phyloP scores from a whole-genome alignment of 2,113 vertebrate genomes.

The Heterotilapia buettikoferi region DNA sequence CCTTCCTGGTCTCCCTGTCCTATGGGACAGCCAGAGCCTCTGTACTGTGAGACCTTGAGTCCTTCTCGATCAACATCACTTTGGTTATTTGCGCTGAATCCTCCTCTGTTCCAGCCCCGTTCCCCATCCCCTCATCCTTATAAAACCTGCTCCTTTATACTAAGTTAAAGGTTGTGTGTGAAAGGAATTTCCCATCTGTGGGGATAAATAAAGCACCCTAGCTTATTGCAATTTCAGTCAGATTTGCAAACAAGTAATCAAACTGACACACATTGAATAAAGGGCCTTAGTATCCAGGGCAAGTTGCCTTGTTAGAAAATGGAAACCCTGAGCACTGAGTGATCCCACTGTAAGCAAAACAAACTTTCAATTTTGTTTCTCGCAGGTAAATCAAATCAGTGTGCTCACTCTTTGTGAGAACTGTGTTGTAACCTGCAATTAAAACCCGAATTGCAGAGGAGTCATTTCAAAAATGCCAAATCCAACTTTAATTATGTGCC shows the following conservation, averaged over 20 bases:
- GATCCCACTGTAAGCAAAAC: background rate
- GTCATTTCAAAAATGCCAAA: slow-evolving; percentile 7
- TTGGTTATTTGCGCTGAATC: slow-evolving; percentile 42
- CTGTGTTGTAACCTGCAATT: background rate
- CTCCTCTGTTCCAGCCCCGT: slow-evolving; percentile 72
- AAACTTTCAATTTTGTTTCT: background rate
- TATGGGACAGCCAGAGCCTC: slow-evolving; percentile 36
- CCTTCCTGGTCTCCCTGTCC: slow-evolving; percentile 62
- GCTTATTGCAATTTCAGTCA: background rate
- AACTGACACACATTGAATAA: background rate
- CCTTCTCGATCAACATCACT: slow-evolving; percentile 20
- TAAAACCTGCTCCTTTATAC: slow-evolving; percentile 80
- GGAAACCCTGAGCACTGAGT: background rate
- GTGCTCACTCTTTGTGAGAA: background rate
- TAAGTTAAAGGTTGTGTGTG: background rate
- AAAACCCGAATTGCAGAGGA: background rate
- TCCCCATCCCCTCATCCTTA: slow-evolving; percentile 79
- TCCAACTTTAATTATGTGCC: slow-evolving; percentile 56
- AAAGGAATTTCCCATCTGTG: background rate
- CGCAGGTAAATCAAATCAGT: background rate
- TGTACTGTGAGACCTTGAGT: slow-evolving; percentile 16
- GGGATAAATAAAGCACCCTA: background rate
- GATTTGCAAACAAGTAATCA: background rate
- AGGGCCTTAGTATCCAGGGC: background rate
- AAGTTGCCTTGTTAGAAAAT: background rate